Evolutionary conservation across 2,797 vertebrate species (phyloP).

Genomic region (Tapirus indicus): DNA sequence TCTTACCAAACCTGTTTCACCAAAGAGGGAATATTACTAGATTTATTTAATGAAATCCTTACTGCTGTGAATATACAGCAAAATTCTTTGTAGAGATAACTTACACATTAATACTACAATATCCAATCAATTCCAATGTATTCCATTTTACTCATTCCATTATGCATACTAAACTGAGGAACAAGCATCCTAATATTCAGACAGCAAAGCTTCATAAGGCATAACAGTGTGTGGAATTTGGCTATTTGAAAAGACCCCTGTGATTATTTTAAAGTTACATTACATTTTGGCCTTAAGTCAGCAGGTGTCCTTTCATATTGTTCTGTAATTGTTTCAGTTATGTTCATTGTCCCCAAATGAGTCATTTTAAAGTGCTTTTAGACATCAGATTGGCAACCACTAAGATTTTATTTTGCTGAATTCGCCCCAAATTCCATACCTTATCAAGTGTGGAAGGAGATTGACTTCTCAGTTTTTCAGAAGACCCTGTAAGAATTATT

Average conservation of each 20-base stretch:
- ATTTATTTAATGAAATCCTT: neutral
- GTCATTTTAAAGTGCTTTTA: slow-evolving; percentile 6
- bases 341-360: neutral
- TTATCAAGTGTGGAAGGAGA: neutral
- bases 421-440: neutral
- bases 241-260: neutral
- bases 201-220: neutral
- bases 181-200: neutral
- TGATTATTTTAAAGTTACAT: neutral
- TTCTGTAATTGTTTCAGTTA: neutral
- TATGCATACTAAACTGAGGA: neutral
- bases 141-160: neutral
- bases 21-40: neutral
- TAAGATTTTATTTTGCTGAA: neutral
- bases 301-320: neutral
- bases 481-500: neutral
- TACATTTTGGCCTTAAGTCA: neutral
- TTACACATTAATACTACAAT: neutral
- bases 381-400: neutral
- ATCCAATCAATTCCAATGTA: neutral
- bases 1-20: neutral
- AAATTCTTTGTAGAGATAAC: neutral
- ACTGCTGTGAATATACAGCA: neutral
- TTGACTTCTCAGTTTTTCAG: neutral
- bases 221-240: neutral